Evolutionary conservation across 2,797 vertebrate genomes (phyloP).

Genomic region (Gila robusta): DNA sequence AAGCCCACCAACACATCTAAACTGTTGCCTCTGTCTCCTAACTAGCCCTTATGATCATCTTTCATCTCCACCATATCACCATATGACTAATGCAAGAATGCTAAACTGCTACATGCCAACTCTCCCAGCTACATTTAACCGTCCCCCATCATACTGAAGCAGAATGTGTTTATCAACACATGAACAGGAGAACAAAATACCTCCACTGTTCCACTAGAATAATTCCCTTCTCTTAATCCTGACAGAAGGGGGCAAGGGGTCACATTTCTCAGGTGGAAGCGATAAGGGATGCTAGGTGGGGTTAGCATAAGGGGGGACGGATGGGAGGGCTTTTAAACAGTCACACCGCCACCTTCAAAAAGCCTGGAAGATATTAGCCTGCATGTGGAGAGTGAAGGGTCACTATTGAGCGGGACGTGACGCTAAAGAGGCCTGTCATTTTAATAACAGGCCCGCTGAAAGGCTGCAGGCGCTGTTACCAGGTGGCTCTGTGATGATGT

Average conservation of each 20-base stretch:
- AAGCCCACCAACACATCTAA: background rate
- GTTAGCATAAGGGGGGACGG: conserved; percentile 59
- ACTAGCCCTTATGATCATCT: background rate
- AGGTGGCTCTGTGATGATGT: conserved; percentile 60
- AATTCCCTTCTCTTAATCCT: conserved; percentile 53
- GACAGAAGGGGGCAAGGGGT: conserved; percentile 71
- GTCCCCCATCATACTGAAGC: background rate
- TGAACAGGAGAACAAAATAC: conserved; percentile 47
- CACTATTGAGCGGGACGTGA: conserved; percentile 60
- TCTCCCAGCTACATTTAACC: background rate
- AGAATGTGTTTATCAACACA: conserved; percentile 39
- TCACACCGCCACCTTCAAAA: conserved; percentile 61
- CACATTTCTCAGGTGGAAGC: conserved; percentile 73
- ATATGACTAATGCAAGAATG: background rate
- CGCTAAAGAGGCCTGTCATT: conserved; percentile 55
- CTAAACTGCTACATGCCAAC: background rate
- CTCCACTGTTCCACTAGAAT: conserved; percentile 54
- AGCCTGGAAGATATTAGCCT: conserved; percentile 62
- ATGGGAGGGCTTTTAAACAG: conserved; percentile 61
- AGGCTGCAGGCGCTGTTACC: conserved; percentile 56
- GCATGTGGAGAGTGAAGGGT: conserved; percentile 64
- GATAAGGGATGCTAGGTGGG: conserved; percentile 71
- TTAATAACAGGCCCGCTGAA: conserved; percentile 62
- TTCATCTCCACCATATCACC: background rate
- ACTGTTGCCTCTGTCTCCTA: background rate